Base-by-base conservation (phyloP, 1,140 invertebrate species). In the Prorops nasuta region DNA sequence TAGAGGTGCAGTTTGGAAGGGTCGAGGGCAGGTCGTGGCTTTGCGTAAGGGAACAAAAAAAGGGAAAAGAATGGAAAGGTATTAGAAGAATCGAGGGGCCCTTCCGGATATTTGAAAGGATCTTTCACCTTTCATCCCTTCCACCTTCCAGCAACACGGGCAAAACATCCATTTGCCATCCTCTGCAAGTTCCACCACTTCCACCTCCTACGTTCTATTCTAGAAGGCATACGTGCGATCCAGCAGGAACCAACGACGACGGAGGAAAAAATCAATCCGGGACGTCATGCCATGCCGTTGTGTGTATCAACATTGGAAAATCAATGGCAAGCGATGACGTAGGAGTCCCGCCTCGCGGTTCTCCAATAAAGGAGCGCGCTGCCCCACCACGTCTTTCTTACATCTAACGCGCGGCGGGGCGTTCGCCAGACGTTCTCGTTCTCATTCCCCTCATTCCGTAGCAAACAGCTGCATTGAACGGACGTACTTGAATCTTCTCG, bases 271-370 rank as follows among this genome's bases (percentile, higher is more conserved):
- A 47, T 69, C 71, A 56, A 58, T 71, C 31, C 40, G 36, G 37
- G 42, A 63, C 54, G 54, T 60, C 59, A 62, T 36, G n/a, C n/a
- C n/a, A n/a, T n/a, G 58, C 60, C 55, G 64, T 44, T 37, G 46
- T 64, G 68, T 67, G 64, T 73, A 76, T 74, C 64, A 74, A 74
- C 68, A 74, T 70, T 65, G 63, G 59, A 77, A 77, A 77, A 77
- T 76, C 74, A 75, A 77, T 77, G 72, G 69, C 56, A 63, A 49
- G 15, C 48, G 19, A 54, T 75, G 73, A 77, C 73, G 74, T 76
- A 63, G 61, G 51, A 55, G 70, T 66, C 66, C 74, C 73, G 73
- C 73, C 72, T 76, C 58, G 54, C 36, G 16, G 18, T 31, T 10
- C 32, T 36, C 74, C 71, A 77, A 77, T 77, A 28, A 20, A 21